phyloP scores from a whole-genome alignment of 2,888 invertebrate species.

The Parnassius apollo region DNA sequence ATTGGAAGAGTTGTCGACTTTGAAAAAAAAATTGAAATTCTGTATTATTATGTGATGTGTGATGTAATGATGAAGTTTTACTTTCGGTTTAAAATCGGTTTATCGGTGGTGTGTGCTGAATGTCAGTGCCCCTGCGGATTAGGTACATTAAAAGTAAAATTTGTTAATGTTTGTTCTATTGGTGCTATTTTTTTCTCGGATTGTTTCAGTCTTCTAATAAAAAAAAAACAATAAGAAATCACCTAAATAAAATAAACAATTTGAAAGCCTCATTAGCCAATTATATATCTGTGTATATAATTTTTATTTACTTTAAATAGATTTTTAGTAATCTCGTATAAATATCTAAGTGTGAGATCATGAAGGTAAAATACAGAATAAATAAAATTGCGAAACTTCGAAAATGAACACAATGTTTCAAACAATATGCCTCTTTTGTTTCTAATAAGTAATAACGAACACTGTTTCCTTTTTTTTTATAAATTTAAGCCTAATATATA shows the following conservation, averaged over 20 bases:
- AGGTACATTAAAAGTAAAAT: conserved; percentile 40
- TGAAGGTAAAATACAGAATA: conserved; percentile 75
- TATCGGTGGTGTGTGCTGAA: conserved; percentile 33
- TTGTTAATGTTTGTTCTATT: conserved; percentile 43
- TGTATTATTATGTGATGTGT: conserved; percentile 36
- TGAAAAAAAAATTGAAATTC: conserved; percentile 31
- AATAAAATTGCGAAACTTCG: conserved; percentile 72
- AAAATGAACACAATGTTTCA: conserved; percentile 78
- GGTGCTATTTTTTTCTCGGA: conserved; percentile 64
- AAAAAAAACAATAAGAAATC: conserved; percentile 58
- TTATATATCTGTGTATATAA: conserved; percentile 74
- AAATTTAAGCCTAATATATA: conserved; percentile 81
- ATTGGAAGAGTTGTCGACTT: conserved; percentile 36
- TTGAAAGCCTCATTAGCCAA: conserved; percentile 79
- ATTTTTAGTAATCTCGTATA: conserved; percentile 78
- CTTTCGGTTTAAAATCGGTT: conserved; percentile 14
- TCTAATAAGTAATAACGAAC: conserved; percentile 76
- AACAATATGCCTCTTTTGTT: conserved; percentile 79
- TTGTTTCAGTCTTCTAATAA: conserved; percentile 66
- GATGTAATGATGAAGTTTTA: conserved; percentile 38
- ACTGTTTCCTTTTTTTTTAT: conserved; percentile 66
- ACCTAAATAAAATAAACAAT: conserved; percentile 65
- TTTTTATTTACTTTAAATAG: conserved; percentile 57
- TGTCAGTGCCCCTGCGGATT: conserved; percentile 65
- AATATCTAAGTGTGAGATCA: conserved; percentile 80